A percentile compares a stretch with the other conserved stretches of the same genome.
Conservation (phyloP, 92 coral and sea anemone genomes). For the Bergia puertoricense region DNA sequence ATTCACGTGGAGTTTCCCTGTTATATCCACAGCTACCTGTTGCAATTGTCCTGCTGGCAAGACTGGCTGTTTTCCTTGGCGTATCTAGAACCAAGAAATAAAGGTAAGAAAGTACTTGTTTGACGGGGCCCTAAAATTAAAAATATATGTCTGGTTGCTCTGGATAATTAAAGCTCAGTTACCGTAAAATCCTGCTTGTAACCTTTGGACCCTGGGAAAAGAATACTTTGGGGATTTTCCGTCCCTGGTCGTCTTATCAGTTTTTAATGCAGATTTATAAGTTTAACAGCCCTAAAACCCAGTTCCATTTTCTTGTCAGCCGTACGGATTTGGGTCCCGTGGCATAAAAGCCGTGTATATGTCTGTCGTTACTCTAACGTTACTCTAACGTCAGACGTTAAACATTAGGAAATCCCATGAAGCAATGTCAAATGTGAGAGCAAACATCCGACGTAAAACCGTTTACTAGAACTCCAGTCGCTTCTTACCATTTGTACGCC, state of each 20-base stretch:
- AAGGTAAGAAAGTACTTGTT: conserved; percentile 63
- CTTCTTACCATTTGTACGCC: too few relatives aligned
- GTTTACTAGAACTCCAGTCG: too few relatives aligned
- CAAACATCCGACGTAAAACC: too few relatives aligned
- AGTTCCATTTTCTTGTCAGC: not conserved
- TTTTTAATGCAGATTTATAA: not conserved
- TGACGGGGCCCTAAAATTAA: not conserved
- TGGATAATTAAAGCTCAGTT: too few relatives aligned
- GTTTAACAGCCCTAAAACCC: not conserved
- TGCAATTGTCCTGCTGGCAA: conserved; percentile 99
- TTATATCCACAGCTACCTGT: conserved; percentile 57
- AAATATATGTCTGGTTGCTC: too few relatives aligned
- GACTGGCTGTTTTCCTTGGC: conserved; percentile 95
- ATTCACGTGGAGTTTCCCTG: not conserved
- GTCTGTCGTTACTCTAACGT: too few relatives aligned
- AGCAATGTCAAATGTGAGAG: too few relatives aligned
- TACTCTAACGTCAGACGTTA: too few relatives aligned
- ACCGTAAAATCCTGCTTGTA: too few relatives aligned
- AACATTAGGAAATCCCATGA: too few relatives aligned
- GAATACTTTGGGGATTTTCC: not conserved
- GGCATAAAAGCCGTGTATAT: too few relatives aligned
- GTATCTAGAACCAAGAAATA: conserved; percentile 79
- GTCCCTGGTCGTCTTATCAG: not conserved
- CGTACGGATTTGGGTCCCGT: too few relatives aligned
- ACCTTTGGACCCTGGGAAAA: not conserved